Conservation (phyloP, 2,797 vertebrate genomes). For the Enteromius thamalakanensis region DNA sequence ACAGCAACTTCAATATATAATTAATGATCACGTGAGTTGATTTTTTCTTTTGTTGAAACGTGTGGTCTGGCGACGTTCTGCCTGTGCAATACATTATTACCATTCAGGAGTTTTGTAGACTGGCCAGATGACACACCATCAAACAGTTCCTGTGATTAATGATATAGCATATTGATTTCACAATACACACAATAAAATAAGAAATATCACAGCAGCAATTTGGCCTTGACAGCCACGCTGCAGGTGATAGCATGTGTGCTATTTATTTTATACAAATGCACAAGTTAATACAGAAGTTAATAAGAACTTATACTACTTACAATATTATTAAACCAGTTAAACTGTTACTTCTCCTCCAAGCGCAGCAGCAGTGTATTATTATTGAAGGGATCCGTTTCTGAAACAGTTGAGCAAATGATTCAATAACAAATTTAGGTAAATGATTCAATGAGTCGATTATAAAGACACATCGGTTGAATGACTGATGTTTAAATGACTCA, state of each 20-base stretch:
- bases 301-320: background rate
- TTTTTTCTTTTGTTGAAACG: slow-evolving; percentile 11
- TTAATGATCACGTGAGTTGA: background rate
- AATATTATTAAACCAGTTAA: background rate
- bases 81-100: background rate
- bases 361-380: background rate
- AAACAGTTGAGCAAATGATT: background rate
- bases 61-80: background rate
- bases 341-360: background rate
- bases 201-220: background rate
- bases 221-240: background rate
- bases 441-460: background rate
- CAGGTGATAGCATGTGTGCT: background rate
- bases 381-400: background rate
- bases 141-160: background rate
- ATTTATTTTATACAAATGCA: background rate
- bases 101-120: background rate
- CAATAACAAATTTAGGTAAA: background rate
- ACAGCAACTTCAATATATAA: background rate
- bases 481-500: background rate
- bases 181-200: background rate
- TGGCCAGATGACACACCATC: background rate
- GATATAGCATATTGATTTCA: background rate
- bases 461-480: background rate
- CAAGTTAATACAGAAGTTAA: background rate